phyloP scores from a whole-genome alignment of 1,140 invertebrate genomes.

The Campoletis sonorensis region DNA sequence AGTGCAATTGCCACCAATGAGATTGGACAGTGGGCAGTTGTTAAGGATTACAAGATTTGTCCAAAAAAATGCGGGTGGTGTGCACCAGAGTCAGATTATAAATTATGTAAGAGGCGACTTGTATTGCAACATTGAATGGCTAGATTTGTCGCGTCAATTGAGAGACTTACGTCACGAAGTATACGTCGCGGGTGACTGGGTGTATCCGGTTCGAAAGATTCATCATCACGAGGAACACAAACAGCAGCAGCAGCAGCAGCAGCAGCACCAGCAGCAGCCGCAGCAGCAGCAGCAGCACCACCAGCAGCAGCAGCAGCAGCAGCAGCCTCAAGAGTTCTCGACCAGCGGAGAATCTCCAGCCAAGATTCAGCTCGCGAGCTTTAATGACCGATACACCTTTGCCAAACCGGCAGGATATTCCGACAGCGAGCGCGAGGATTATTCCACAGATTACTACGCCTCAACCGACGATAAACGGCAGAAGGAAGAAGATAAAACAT shows the following conservation, averaged over 20 bases:
- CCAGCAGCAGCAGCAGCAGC: neutral
- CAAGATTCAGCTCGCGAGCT: neutral
- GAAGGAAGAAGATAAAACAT: neutral
- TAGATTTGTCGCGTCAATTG: slow-evolving; percentile 53
- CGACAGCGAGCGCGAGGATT: neutral
- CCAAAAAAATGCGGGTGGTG: slow-evolving; percentile 49
- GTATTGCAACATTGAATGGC: neutral
- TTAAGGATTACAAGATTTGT: slow-evolving; percentile 44
- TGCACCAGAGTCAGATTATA: slow-evolving; percentile 47
- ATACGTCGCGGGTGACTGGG: slow-evolving; percentile 35
- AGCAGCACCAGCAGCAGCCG: no score
- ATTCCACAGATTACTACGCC: neutral
- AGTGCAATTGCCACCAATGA: slow-evolving; percentile 31
- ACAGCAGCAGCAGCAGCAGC: neutral
- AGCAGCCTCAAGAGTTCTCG: neutral
- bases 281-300: no score
- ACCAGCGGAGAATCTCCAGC: slow-evolving; percentile 63
- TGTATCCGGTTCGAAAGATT: slow-evolving; percentile 49
- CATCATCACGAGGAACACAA: neutral
- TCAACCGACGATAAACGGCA: slow-evolving; percentile 18
- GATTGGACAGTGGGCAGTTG: slow-evolving; percentile 37
- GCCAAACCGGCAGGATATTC: neutral
- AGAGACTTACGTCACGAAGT: slow-evolving; percentile 54
- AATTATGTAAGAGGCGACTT: neutral
- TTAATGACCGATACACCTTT: neutral